A percentile compares a stretch with the other conserved stretches of the same genome.
These are phyloP conservation scores for Fabriciana adippe DNA, from an alignment of 2,888 invertebrate genomes.

Conservation along the genomic window DNA sequence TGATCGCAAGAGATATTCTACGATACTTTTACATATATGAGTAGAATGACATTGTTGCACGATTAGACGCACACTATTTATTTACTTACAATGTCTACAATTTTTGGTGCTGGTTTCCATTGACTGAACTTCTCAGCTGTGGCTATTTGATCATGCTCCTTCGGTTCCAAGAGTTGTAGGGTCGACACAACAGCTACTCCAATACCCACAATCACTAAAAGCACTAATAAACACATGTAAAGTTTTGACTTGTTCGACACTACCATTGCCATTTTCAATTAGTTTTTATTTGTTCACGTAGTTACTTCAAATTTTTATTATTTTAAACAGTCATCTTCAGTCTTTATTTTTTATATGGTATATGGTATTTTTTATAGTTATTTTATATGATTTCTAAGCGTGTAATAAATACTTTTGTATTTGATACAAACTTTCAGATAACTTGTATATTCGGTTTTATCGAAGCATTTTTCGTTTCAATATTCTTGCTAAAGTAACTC, in stretches of 20 bases:
- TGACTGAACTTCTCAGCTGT: conserved; percentile 67
- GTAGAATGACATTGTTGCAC: no score
- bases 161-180: conserved; percentile 48
- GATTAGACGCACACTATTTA: no score
- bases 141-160: conserved; percentile 49
- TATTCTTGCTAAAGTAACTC: conserved; percentile 5
- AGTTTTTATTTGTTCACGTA: background rate
- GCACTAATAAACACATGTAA: conserved; percentile 58
- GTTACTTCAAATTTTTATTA: no score
- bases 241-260: conserved; percentile 66
- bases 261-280: conserved; percentile 71
- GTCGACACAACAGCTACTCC: conserved; percentile 64
- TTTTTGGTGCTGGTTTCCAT: conserved; percentile 49
- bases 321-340: no score
- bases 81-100: conserved; percentile 55
- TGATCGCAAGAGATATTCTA: no score
- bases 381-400: no score
- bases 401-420: background rate
- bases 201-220: conserved; percentile 61
- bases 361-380: no score
- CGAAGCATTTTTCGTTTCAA: background rate
- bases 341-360: no score
- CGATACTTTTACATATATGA: no score
- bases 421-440: background rate
- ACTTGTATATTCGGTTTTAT: background rate